A percentile compares a stretch with the other conserved stretches of the same genome.
Evolutionary conservation across 2,113 vertebrate genomes (phyloP).

Genomic region (Synodontis membranacea): DNA sequence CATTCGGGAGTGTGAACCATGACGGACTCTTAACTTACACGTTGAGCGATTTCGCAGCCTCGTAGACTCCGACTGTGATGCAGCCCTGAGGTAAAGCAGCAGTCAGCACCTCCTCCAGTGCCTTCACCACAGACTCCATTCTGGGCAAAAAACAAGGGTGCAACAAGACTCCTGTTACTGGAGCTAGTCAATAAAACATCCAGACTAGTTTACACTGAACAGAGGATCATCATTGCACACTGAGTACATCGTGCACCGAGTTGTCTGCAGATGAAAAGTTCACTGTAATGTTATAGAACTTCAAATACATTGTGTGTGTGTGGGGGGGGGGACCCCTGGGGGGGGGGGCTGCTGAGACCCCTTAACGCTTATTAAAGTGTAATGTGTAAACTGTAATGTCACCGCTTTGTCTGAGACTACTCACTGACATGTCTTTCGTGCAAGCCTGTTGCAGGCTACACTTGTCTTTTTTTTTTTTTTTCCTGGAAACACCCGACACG

Average conservation of each 20-base stretch:
- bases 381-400: no score
- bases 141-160: slow-evolving; percentile 66
- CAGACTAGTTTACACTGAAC: no score
- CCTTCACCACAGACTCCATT: slow-evolving; percentile 89
- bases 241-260: neutral
- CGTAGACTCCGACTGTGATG: slow-evolving; percentile 90
- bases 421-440: neutral
- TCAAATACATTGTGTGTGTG: neutral
- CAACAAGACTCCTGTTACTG: neutral
- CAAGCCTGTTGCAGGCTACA: neutral
- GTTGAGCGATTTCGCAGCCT: slow-evolving; percentile 91
- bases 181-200: neutral
- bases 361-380: neutral
- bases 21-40: slow-evolving; percentile 78
- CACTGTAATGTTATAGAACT: neutral
- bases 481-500: neutral
- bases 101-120: slow-evolving; percentile 87
- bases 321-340: no score
- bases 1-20: neutral
- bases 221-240: neutral
- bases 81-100: slow-evolving; percentile 88
- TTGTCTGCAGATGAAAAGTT: neutral
- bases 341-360: no score
- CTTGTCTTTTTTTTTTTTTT: accelerated
- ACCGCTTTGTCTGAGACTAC: neutral